Evolutionary conservation across 2,888 invertebrate genomes (phyloP).

Genomic region (Lathronympha strigana): DNA sequence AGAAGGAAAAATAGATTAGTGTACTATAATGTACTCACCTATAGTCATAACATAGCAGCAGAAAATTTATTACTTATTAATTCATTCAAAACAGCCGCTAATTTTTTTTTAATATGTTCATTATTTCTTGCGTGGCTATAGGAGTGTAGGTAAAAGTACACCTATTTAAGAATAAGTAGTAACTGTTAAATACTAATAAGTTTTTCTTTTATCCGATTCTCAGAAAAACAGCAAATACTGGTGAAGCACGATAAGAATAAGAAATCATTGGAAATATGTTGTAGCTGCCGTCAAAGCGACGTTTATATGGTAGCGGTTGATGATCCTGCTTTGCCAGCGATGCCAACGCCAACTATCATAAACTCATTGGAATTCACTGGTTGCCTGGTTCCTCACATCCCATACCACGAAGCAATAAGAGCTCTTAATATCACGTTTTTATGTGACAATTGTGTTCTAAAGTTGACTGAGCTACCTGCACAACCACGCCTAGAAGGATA

Average conservation of each 20-base stretch:
- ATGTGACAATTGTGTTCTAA: background rate
- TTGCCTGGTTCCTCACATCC: slow-evolving; percentile 9
- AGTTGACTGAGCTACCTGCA: background rate
- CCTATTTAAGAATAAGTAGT: background rate
- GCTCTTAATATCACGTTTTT: slow-evolving; percentile 12
- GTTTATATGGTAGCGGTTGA: background rate
- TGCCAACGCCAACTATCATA: background rate
- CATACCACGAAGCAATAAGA: background rate
- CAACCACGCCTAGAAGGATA: slow-evolving; percentile 13
- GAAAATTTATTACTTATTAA: too few species aligned
- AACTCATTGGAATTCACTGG: background rate
- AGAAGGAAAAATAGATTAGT: too few species aligned
- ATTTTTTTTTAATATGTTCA: too few species aligned
- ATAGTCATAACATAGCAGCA: too few species aligned
- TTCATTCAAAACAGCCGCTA: too few species aligned
- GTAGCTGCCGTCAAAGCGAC: background rate
- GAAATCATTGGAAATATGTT: background rate
- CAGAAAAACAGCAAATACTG: slow-evolving; percentile 5
- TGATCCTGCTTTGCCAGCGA: slow-evolving; percentile 7
- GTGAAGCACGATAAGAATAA: background rate
- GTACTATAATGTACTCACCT: too few species aligned
- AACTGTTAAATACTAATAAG: too few species aligned
- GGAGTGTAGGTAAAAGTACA: too few species aligned
- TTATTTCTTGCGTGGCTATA: too few species aligned
- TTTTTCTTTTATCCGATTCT: background rate